Evolutionary conservation across 2,888 invertebrate species (phyloP).

Genomic region (Sylvicola cinctus): DNA sequence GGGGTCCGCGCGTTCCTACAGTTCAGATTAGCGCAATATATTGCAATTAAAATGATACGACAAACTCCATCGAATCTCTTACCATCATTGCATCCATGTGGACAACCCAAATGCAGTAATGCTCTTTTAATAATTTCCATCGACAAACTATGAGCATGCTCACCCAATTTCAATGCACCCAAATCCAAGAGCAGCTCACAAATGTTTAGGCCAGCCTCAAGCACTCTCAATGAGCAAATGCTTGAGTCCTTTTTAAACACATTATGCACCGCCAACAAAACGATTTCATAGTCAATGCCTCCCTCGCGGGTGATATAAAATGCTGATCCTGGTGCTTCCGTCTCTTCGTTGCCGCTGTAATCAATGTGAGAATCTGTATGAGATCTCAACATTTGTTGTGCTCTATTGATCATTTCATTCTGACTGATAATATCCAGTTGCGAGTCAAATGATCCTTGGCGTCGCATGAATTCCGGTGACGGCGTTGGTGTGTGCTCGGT

Average conservation of each 20-base stretch:
- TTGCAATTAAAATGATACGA: neutral
- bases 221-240: slow-evolving; percentile 68
- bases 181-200: slow-evolving; percentile 82
- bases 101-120: slow-evolving; percentile 79
- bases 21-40: neutral
- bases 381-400: slow-evolving; percentile 53
- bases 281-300: slow-evolving; percentile 76
- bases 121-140: slow-evolving; percentile 24
- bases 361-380: slow-evolving; percentile 86
- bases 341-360: slow-evolving; percentile 65
- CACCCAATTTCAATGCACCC: slow-evolving; percentile 47
- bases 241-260: slow-evolving; percentile 68
- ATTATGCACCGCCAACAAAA: slow-evolving; percentile 65
- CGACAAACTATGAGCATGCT: slow-evolving; percentile 24
- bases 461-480: slow-evolving; percentile 66
- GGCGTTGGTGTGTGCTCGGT: slow-evolving; percentile 90
- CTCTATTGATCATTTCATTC: slow-evolving; percentile 18
- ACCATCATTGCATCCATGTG: slow-evolving; percentile 78
- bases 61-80: neutral
- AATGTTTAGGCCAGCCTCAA: slow-evolving; percentile 82
- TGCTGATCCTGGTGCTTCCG: slow-evolving; percentile 72
- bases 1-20: slow-evolving; percentile 49
- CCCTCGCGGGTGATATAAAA: slow-evolving; percentile 91
- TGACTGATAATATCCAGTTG: slow-evolving; percentile 52
- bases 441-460: slow-evolving; percentile 70